Conservation (phyloP, 2,888 invertebrate genomes). For the Hoplodrina ambigua region DNA sequence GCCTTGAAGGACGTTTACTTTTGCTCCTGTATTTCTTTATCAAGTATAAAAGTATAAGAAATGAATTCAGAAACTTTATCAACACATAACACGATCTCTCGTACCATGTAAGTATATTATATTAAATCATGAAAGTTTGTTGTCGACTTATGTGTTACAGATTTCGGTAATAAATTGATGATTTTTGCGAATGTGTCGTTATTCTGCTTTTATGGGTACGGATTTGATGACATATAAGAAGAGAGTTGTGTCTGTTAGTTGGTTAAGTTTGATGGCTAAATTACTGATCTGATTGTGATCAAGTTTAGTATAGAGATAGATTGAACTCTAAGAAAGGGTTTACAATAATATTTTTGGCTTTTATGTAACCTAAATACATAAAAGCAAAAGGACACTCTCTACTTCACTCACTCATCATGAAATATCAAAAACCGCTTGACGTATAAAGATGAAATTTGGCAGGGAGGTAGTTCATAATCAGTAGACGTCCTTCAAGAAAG, state of each 20-base stretch:
- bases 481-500: too few relatives aligned
- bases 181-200: slow-evolving; percentile 1
- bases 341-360: too few relatives aligned
- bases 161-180: slow-evolving; percentile 24
- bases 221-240: background rate
- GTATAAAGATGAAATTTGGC: too few relatives aligned
- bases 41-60: slow-evolving; percentile 49
- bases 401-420: too few relatives aligned
- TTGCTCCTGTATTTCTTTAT: slow-evolving; percentile 54
- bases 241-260: background rate
- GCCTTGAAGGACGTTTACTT: slow-evolving; percentile 45
- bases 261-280: slow-evolving; percentile 1
- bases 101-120: slow-evolving; percentile 42
- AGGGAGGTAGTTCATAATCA: too few relatives aligned
- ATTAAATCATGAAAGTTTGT: slow-evolving; percentile 56
- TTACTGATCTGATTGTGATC: background rate
- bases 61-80: slow-evolving; percentile 63
- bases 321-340: too few relatives aligned
- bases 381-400: too few relatives aligned
- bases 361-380: too few relatives aligned
- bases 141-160: slow-evolving; percentile 27
- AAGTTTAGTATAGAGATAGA: too few relatives aligned
- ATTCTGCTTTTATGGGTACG: slow-evolving; percentile 2
- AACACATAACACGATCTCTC: slow-evolving; percentile 50
- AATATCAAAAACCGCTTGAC: too few relatives aligned